Evolutionary conservation across 2,113 vertebrate genomes (phyloP), one percentile per base, ranked within the genome.

Genomic region (Engraulis encrasicolus): DNA sequence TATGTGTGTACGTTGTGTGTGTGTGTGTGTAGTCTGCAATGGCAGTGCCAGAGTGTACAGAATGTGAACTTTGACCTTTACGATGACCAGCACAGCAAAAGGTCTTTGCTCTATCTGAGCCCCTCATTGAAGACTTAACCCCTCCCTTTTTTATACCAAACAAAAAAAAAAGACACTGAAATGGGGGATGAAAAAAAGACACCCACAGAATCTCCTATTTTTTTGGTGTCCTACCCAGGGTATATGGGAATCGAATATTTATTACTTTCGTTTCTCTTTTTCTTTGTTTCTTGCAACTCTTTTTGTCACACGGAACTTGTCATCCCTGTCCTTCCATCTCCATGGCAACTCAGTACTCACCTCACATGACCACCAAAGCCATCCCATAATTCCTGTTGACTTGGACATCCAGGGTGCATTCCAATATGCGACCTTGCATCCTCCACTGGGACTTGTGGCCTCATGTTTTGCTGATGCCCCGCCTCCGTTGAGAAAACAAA

Each of bases 201-300:
- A 20, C 31, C 12, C 61, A 31, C 61, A 71, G 61, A 71, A 71
- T 71, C 61, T 74, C 66, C 66, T 74, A 74, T 74, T 74, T 71
- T 66, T 74, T 6, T 74, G 66, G 34, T 34, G 66, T 74, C 66
- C 66, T 34, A 17, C 66, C n/a, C 3, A 27, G 27, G 27, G 27
- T 23, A 34, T 34, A 15, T 34, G 66, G 66, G 12, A 14, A 66
- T 74, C 31, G 66, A 74, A 31, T 74, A 74, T 71, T 34, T 74
- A 74, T 74, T 74, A 74, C 27, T 74, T 74, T 74, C 66, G 66
- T 74, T 34, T 74, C 27, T 34, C 15, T 20, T n/a, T n/a, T n/a
- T 54, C 61, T 71, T 71, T 4, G 61, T 71, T 31, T 1, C 17
- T 17, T 27, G 5, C 27, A 31, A 74, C 66, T 74, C 40, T 45